Percentiles rank a stretch among this genome's conserved stretches.
phyloP scores from a whole-genome alignment of 2,797 vertebrate species.

The Fratercula arctica region DNA sequence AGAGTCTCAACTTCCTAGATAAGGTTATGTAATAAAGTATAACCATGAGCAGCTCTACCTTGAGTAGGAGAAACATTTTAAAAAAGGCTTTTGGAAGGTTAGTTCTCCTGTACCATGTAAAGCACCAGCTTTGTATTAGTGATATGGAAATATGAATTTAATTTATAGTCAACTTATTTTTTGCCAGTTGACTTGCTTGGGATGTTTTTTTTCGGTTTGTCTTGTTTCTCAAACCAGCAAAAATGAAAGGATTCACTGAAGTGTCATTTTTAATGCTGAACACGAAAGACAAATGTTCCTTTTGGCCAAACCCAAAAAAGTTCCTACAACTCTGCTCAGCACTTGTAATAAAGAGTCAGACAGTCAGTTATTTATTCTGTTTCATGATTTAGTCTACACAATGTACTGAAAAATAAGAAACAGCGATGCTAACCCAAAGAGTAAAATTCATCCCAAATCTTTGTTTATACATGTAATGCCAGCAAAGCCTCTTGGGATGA shows the following conservation, averaged over 20 bases:
- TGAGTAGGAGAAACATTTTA: background rate
- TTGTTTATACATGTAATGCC: background rate
- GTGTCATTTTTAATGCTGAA: background rate
- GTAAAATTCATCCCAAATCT: background rate
- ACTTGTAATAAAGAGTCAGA: background rate
- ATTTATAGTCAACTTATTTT: background rate
- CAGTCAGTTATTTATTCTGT: background rate
- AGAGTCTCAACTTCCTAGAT: background rate
- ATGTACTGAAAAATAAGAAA: conserved; percentile 22
- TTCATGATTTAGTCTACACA: background rate
- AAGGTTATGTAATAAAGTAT: background rate
- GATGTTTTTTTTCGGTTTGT: background rate
- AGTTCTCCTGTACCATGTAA: background rate
- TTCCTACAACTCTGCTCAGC: background rate
- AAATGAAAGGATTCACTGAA: background rate
- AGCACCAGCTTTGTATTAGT: background rate
- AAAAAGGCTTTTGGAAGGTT: background rate
- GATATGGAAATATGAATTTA: background rate
- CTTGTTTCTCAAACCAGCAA: background rate
- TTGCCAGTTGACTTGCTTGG: background rate
- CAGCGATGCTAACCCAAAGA: background rate
- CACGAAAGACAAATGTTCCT: background rate
- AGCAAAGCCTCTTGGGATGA: background rate
- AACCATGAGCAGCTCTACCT: background rate
- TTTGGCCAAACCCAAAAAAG: background rate